Evolutionary conservation across 2,113 vertebrate species (phyloP), one percentile per base, ranked within the genome.

Genomic region (Lasiurus borealis): DNA sequence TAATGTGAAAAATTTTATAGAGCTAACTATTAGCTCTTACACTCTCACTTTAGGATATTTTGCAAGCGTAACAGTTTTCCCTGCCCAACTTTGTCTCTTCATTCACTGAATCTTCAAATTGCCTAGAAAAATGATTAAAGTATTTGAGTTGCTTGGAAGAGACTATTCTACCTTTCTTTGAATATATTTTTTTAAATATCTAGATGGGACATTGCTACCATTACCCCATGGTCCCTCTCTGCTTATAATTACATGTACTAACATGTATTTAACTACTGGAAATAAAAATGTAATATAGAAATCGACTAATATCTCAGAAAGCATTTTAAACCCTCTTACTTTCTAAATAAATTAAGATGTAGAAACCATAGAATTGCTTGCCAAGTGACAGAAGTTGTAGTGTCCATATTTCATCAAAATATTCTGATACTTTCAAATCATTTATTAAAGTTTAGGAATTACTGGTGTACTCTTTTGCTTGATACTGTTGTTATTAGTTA

Each of bases 271-370:
- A 83, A 87, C 14, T 72, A 44, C n/a, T 59, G 8, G 36, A 93
- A 90, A 71, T 48, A 25, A 86, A 80, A 87, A 64, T 77, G 59
- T 68, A 84, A 54, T 50, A 16, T 13, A 68, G 9, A 59, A 62
- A 48, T 36, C 34, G 77, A 68, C 2, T 23, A 48, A 44, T 40
- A 68, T 48, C 72, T n/a, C 16, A 50, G 50, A 59, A 66, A 75
- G 13, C 14, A 5, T 62, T 59, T 1, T 31, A 10, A 19, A 76
- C 4, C 9, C 1, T 85, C 34, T 84, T 71, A 72, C 25, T 82
- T n/a, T 87, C 44, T 27, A 27, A 88, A 88, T 81, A 84, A 91
- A 75, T n/a, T 73, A 48, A 91, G 34, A 64, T 62, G 34, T 34
- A 15, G 15, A 78, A 40, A 80, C 64, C 21, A 71, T 1, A 91